Base-by-base conservation (phyloP, 2,888 invertebrate species). In the Hirtodrosophila trivittata region DNA sequence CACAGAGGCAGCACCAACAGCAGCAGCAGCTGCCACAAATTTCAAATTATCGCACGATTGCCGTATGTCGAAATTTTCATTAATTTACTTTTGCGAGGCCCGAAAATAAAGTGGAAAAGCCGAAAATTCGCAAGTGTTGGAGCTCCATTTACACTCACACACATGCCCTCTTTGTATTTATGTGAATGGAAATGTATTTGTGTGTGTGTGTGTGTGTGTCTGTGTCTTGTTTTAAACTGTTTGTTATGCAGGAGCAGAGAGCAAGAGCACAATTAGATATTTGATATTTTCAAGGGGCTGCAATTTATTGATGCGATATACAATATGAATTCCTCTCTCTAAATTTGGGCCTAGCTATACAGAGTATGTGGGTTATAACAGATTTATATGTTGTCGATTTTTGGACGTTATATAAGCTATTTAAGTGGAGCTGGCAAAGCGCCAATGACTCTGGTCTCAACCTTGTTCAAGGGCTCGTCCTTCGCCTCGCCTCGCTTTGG, bases 381-480 rank as follows among this genome's bases (percentile, higher is more conserved):
- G 3, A 9, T 35, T 13, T n/a, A 12, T 52, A 49, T 52, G 67
- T 60, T 28, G 68, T 38, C n/a, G 9, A 14, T 25, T 37, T 12
- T 21, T 18, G 56, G 54, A 35, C 45, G 51, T 75, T 60, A 35
- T 51, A 21, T 46, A 51, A 63, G 41, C 69, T 57, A 63, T 63
- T 65, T 49, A 71, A 64, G 54, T 74, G 46, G 60, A 66, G 54
- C 77, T 63, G 70, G 70, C 71, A 58, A 12, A 13, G 30, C 16
- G 70, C 75, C 70, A 57, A 59, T 47, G 67, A 77, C 42, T 30
- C 47, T 77, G 86, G 64, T 84, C 86, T 87, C 74, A 86, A 80
- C 87, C 83, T 87, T 86, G 76, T 65, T 43, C 76, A 65, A 70
- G 64, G 68, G 57, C 57, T 63, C 35, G 69, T 70, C 64, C 54